Base-by-base conservation (phyloP, 2,113 vertebrate genomes). In the Chascanopsetta lugubris region DNA sequence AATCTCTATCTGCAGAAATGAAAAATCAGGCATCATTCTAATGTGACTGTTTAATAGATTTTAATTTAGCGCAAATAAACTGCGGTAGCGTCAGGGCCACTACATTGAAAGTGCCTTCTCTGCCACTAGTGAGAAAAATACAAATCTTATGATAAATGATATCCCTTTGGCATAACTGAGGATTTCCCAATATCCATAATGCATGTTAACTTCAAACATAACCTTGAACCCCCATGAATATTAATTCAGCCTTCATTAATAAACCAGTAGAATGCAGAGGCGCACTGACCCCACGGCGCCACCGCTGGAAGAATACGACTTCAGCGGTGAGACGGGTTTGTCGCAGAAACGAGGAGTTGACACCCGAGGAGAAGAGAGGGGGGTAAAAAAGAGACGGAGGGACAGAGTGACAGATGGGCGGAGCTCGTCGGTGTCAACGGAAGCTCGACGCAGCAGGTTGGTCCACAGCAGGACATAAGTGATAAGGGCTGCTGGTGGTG, bases 161-260 rank as follows among this genome's bases (percentile, higher is more conserved):
- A n/a, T n/a, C n/a, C 45, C 45, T 10, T 18, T 20, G 22, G 17
- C 60, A 67, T 36, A 13, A 22, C 24, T 21, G 8, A 34, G 40
- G 47, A 64, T 55, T 36, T 48, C 40, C 49, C 45, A 17, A 42
- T 25, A 68, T 72, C 10, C 61, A 65, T 65, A n/a, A n/a, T 69
- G 49, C 49, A 58, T 42, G 55, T 29, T 46, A 47, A 61, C 42
- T 66, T 49, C 36, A 62, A 57, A 69, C 17, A 71, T 67, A 75
- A 63, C 64, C 69, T 75, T 84, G 72, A 64, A 63, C 69, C 61
- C 7, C 9, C 20, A 81, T 84, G 49, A 84, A 79, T 75, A 73
- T 78, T 77, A 51, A 75, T 77, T 56, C 32, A 29, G 10, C 24
- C 50, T 74, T 57, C 62, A 84, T 84, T 72, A 84, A 81, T 84